Evolutionary conservation across 1,140 invertebrate genomes (phyloP).

Genomic region (Myzus persicae): DNA sequence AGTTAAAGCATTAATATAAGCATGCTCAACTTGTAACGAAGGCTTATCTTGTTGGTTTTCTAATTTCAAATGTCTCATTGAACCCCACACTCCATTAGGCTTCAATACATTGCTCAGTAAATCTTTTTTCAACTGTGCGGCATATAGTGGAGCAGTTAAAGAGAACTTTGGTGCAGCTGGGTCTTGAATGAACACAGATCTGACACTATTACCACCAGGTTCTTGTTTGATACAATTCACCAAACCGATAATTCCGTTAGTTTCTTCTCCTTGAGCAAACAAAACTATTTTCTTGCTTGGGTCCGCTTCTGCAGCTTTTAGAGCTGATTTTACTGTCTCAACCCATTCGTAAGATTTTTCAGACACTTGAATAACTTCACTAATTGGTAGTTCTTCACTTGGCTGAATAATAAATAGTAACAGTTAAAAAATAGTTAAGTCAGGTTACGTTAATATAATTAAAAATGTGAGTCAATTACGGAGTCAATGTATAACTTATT

Average conservation of each 20-base stretch:
- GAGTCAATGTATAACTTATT: background rate
- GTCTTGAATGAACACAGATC: conserved; percentile 77
- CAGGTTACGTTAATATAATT: background rate
- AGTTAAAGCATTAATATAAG: conserved; percentile 89
- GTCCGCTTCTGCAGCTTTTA: conserved; percentile 70
- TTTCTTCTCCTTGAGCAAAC: conserved; percentile 73
- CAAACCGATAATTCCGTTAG: conserved; percentile 83
- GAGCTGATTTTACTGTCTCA: conserved; percentile 76
- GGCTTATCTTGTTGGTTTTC: conserved; percentile 70
- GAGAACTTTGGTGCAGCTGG: conserved; percentile 71
- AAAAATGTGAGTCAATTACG: background rate
- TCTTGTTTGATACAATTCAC: conserved; percentile 89
- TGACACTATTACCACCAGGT: conserved; percentile 77
- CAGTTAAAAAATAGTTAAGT: background rate
- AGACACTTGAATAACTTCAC: conserved; percentile 70
- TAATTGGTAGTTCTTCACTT: conserved; percentile 46
- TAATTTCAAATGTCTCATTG: conserved; percentile 79
- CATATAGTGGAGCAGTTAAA: conserved; percentile 69
- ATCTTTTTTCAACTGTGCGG: conserved; percentile 76
- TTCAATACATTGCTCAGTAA: conserved; percentile 84
- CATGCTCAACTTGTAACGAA: conserved; percentile 78
- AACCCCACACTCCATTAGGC: conserved; percentile 78
- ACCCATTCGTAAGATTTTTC: conserved; percentile 83
- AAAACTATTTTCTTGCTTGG: conserved; percentile 72
- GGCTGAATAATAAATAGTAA: conserved; percentile 23